A percentile compares a stretch with the other conserved stretches of the same genome.
phyloP scores from a whole-genome alignment of 2,113 vertebrate species.

The Megaleporinus macrocephalus region DNA sequence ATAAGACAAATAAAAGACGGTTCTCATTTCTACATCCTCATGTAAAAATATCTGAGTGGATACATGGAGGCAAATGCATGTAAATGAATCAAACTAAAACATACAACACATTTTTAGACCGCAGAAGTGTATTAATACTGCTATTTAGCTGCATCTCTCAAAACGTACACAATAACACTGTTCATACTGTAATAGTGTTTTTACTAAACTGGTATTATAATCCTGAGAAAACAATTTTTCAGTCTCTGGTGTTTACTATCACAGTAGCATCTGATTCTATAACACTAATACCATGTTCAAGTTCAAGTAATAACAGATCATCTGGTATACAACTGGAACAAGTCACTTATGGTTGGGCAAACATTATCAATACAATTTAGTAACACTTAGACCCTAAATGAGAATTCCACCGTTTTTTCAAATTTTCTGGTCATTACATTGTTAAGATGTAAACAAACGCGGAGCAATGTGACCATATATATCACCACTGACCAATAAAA shows the following conservation, averaged over 20 bases:
- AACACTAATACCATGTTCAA: conserved; percentile 40
- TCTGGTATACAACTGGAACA: conserved; percentile 3
- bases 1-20: background rate
- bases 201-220: conserved; percentile 1
- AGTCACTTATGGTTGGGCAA: conserved; percentile 27
- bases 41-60: background rate
- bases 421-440: no score
- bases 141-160: conserved; percentile 14
- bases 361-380: background rate
- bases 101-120: background rate
- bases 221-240: conserved; percentile 26
- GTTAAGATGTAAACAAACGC: no score
- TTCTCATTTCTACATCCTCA: background rate
- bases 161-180: background rate
- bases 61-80: background rate
- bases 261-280: conserved; percentile 2
- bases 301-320: conserved; percentile 19
- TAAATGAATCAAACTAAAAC: background rate
- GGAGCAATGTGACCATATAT: no score
- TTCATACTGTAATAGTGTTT: background rate
- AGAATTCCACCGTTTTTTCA: no score
- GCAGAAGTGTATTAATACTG: conserved; percentile 27
- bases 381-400: background rate
- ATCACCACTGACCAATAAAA: no score
- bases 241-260: conserved; percentile 9